A percentile compares a stretch with the other conserved stretches of the same genome.
phyloP scores from a whole-genome alignment of 1,140 invertebrate genomes.

The Ceratosolen fusciceps region DNA sequence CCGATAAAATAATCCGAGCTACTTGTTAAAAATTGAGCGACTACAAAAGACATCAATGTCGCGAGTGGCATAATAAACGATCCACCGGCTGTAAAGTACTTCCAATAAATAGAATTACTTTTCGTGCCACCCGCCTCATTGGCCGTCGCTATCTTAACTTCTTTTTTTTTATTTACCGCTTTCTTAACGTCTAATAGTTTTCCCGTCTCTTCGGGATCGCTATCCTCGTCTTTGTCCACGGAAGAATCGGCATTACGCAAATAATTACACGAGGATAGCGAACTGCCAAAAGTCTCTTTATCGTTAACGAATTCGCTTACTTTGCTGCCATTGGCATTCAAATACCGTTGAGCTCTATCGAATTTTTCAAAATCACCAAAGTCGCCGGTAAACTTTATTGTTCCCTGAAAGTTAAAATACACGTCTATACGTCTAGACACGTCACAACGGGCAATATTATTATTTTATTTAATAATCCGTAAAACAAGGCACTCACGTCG shows the following conservation, averaged over 20 bases:
- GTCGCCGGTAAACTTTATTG: constrained; percentile 23
- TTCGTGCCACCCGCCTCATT: background rate
- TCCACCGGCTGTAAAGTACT: constrained; percentile 29
- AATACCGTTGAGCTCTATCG: constrained; percentile 1
- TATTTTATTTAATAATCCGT: too few relatives aligned
- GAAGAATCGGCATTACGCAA: background rate
- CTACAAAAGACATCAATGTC: constrained; percentile 62
- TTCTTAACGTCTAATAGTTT: background rate
- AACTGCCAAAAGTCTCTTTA: background rate
- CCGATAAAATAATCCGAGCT: constrained; percentile 79
- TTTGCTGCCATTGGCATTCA: background rate
- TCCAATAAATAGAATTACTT: constrained; percentile 30
- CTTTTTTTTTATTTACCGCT: background rate
- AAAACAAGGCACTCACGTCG: constrained; percentile 72
- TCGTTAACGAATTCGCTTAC: background rate
- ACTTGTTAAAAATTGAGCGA: constrained; percentile 75
- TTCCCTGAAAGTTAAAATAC: too few relatives aligned
- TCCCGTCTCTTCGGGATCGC: constrained; percentile 1
- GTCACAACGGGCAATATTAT: too few relatives aligned
- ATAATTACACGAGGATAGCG: background rate
- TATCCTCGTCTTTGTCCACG: background rate
- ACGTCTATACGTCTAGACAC: too few relatives aligned
- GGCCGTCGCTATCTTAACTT: too few relatives aligned
- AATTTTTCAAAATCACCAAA: constrained; percentile 8
- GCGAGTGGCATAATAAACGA: constrained; percentile 61